Base-by-base conservation (phyloP, 2,888 invertebrate genomes). In the Cactoblastis cactorum region DNA sequence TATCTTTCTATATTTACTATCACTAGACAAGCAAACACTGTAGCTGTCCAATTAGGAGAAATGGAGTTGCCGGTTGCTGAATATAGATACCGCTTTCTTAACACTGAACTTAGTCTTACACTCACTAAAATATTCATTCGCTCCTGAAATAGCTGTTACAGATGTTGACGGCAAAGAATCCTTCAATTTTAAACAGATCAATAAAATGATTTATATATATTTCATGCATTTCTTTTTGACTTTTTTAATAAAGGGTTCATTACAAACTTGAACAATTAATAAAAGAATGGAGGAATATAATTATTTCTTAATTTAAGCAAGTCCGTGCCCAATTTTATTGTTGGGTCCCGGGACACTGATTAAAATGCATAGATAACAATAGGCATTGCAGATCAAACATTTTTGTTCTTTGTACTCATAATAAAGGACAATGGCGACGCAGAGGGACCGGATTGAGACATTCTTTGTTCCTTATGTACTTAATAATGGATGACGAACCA, bases 321-420 rank as follows among this genome's bases (percentile, higher is more conserved):
- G 53, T 51, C 51, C 53, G 54, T 61, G 57, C 51, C 41, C 48
- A 55, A 61, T 67, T 65, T 28, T 61, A 59, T 58, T 59, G 60
- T 62, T 57, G 58, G 56, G 67, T 62, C 64, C 59, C 64, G 58
- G 67, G 70, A 67, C 65, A 55, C 71, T 77, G 77, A 79, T 82
- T 81, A 82, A 80, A 78, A 80, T 77, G 77, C 74, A 75, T 73
- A 68, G 69, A 67, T 63, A 67, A 81, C 78, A 79, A 75, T 72
- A 73, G 73, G 71, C 74, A 69, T 69, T 75, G 73, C 72, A 69
- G 77, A 80, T 80, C 79, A 81, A 79, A 80, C 72, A 74, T 73
- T 76, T 72, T 71, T 67, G 68, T 74, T 73, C 77, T 75, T 77
- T 77, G 74, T 76, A 65, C 79, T 79, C 75, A 71, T 71, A 69